Conservation (phyloP, 1,140 invertebrate species). For the Drosophila nikananu region DNA sequence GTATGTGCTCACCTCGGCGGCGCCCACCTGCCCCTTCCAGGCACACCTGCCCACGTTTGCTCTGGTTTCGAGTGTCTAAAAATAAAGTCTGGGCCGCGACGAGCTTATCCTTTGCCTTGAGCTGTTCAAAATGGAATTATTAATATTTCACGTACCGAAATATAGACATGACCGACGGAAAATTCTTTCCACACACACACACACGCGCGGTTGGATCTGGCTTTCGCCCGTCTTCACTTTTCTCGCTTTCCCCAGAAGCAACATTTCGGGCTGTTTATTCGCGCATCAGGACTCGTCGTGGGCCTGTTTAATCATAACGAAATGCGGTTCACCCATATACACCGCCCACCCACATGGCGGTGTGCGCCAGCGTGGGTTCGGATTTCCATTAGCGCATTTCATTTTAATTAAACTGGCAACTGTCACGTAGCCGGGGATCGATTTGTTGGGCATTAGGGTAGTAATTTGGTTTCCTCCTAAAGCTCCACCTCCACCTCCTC, state of each 20-base stretch:
- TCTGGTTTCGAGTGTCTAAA: slow-evolving; percentile 48
- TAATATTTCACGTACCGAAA: slow-evolving; percentile 66
- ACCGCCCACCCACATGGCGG: not conserved
- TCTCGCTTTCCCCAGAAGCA: not conserved
- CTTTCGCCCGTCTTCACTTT: slow-evolving; percentile 4
- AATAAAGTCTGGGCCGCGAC: slow-evolving; percentile 54
- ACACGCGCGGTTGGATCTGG: slow-evolving; percentile 25
- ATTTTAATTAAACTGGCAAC: slow-evolving; percentile 77
- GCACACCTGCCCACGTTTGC: slow-evolving; percentile 24
- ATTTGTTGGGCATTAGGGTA: slow-evolving; percentile 65
- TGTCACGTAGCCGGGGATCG: slow-evolving; percentile 70
- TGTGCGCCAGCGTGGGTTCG: slow-evolving; percentile 23
- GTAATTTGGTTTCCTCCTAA: slow-evolving; percentile 30
- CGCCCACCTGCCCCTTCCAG: not conserved
- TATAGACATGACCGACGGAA: slow-evolving; percentile 57
- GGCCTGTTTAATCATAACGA: slow-evolving; percentile 56
- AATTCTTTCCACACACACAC: slow-evolving; percentile 31
- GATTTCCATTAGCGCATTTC: slow-evolving; percentile 68
- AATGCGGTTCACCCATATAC: slow-evolving; percentile 45
- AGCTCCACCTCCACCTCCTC: not conserved
- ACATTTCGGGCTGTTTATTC: slow-evolving; percentile 34
- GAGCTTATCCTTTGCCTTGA: slow-evolving; percentile 63
- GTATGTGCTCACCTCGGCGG: slow-evolving; percentile 17
- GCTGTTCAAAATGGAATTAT: slow-evolving; percentile 71
- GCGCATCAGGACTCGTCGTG: slow-evolving; percentile 52